These are phyloP conservation scores for Thermophis baileyi DNA, from an alignment of 2,113 vertebrate species.

Conservation along the genomic window DNA sequence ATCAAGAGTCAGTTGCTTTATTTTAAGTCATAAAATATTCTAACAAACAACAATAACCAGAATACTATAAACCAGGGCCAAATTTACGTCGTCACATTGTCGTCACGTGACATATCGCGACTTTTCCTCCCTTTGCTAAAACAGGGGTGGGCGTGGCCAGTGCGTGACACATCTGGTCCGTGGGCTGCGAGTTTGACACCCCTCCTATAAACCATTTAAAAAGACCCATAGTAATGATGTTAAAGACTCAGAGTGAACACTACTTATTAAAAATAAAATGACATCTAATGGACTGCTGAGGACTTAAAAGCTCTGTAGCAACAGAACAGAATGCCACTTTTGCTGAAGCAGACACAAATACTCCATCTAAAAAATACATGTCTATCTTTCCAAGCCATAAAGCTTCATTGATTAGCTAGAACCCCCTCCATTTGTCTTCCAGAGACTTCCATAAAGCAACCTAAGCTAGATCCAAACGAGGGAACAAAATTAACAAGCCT, in stretches of 20 bases:
- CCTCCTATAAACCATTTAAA: constrained; percentile 33
- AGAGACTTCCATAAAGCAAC: not conserved
- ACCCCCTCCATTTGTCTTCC: not conserved
- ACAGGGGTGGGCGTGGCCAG: too few species aligned
- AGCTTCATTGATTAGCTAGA: not conserved
- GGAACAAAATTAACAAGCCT: constrained; percentile 14
- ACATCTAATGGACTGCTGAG: constrained; percentile 21
- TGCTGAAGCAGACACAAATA: constrained; percentile 18
- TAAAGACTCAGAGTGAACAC: not conserved
- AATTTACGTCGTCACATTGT: too few species aligned
- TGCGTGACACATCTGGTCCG: too few species aligned
- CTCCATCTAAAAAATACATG: not conserved
- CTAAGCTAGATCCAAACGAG: not conserved
- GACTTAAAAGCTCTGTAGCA: constrained; percentile 22
- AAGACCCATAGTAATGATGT: constrained; percentile 55
- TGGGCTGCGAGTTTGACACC: too few species aligned
- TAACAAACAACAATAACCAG: constrained; percentile 60
- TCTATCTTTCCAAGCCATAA: not conserved
- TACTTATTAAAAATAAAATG: constrained; percentile 36
- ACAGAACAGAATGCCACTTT: constrained; percentile 27
- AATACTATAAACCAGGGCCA: constrained; percentile 26
- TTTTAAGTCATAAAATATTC: constrained; percentile 55
- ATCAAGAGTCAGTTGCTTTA: constrained; percentile 44
- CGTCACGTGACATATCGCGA: too few species aligned
- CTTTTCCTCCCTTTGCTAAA: too few species aligned